Base-by-base conservation (phyloP, 1,140 invertebrate genomes). In the Anadara kagoshimensis region DNA sequence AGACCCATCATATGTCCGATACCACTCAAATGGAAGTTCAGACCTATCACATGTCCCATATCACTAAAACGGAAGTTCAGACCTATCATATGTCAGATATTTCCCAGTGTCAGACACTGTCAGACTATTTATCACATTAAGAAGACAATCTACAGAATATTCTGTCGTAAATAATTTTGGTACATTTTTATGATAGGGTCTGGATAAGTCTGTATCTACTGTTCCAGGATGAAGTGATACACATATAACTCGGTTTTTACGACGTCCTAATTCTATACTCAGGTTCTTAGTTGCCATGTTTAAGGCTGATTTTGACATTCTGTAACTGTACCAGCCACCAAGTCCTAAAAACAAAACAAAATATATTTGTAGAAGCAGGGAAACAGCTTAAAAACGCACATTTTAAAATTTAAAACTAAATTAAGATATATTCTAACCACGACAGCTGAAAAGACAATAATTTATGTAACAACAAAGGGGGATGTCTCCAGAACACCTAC, bases 301-400 rank as follows among this genome's bases (percentile, higher is more conserved):
- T 10, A 88, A 75, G 10, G 86, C 86, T n/a, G 81, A 74, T 73
- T 88, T 88, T 12, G 87, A 86, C 76, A 88, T 77, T 44, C 87
- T 64, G 57, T 88, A 88, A 66, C 82, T 84, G 72, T 88, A 87
- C 87, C 87, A 88, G 0, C 87, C 87, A 22, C 87, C 87, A n/a
- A 87, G 67, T 45, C 69, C 83, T 85, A 73, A 18, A n/a, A 57
- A 59, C 36, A 58, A 59, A 49, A 51, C 18, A 61, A 41, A 44
- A 14, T 14, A 43, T 4, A 26, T 18, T 26, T 24, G 16, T n/a
- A n/a, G n/a, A n/a, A n/a, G n/a, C n/a, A n/a, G n/a, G n/a, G n/a
- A n/a, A n/a, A n/a, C n/a, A n/a, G n/a, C n/a, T n/a, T n/a, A n/a
- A n/a, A n/a, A n/a, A n/a, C n/a, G n/a, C n/a, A n/a, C n/a, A n/a